These are phyloP conservation scores for Drosophila monieri DNA, from an alignment of 2,888 invertebrate species.

Conservation along the genomic window DNA sequence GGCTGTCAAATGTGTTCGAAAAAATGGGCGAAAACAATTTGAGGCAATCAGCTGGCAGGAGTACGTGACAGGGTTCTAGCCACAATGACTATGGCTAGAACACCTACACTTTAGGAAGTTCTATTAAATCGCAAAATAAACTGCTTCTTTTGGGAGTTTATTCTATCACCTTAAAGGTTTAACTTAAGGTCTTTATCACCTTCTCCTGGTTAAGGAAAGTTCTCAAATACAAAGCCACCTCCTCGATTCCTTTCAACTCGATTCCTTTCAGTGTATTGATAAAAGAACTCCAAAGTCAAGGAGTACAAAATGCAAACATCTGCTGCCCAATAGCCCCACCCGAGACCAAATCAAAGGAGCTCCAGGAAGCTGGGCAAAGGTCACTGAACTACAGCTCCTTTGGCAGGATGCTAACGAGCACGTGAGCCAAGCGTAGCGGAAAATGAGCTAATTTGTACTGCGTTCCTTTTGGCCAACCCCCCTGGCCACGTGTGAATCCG, in stretches of 20 bases:
- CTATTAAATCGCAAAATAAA: constrained; percentile 7
- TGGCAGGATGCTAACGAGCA: constrained; percentile 61
- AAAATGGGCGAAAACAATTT: constrained; percentile 20
- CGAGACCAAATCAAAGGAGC: constrained; percentile 10
- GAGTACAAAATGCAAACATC: constrained; percentile 70
- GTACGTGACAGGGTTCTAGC: constrained; percentile 6
- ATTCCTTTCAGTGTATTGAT: constrained; percentile 47
- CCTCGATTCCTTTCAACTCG: neutral
- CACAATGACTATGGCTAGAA: constrained; percentile 9
- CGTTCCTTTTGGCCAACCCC: constrained; percentile 29
- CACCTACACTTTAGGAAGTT: constrained; percentile 19
- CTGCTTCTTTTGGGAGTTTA: neutral
- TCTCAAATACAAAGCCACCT: neutral
- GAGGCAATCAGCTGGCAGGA: constrained; percentile 22
- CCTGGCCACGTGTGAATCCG: constrained; percentile 55
- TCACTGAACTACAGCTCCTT: constrained; percentile 58
- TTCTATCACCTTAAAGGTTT: neutral
- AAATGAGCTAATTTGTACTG: constrained; percentile 79
- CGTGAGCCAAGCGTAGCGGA: constrained; percentile 79
- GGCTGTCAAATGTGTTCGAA: constrained; percentile 37
- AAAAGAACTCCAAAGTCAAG: constrained; percentile 17
- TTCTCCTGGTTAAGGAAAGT: no score
- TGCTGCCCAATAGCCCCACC: constrained; percentile 48
- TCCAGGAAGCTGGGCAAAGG: constrained; percentile 43
- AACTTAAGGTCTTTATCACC: no score